Evolutionary conservation across 2,888 invertebrate species (phyloP).

Genomic region (Agriopis leucophaearia): DNA sequence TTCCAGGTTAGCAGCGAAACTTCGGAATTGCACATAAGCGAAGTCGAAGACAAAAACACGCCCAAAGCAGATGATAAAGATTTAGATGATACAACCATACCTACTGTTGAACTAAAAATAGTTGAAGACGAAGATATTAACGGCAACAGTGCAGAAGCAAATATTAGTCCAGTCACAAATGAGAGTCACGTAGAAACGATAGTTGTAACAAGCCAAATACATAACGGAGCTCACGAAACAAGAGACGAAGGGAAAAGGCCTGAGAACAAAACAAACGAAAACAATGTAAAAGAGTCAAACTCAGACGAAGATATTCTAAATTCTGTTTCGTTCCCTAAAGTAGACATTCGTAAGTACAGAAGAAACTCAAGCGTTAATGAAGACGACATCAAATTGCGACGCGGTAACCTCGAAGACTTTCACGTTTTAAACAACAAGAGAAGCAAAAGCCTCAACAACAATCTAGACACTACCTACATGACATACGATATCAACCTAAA

Average conservation of each 20-base stretch:
- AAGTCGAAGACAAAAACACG: conserved; percentile 54
- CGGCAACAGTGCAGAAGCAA: conserved; percentile 38
- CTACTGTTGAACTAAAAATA: conserved; percentile 78
- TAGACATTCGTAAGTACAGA: conserved; percentile 76
- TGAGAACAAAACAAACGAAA: conserved; percentile 39
- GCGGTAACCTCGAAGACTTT: conserved; percentile 80
- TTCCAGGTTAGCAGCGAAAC: conserved; percentile 69
- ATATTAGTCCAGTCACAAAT: conserved; percentile 32
- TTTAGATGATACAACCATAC: conserved; percentile 69
- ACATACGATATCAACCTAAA: conserved; percentile 78
- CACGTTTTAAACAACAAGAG: conserved; percentile 73
- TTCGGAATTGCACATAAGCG: conserved; percentile 65
- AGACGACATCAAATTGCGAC: conserved; percentile 74
- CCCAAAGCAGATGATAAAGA: conserved; percentile 64
- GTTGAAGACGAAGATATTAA: conserved; percentile 77
- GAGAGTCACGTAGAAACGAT: conserved; percentile 32
- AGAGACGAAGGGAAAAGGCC: conserved; percentile 40
- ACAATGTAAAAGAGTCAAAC: conserved; percentile 43
- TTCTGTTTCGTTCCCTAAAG: conserved; percentile 71
- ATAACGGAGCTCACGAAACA: conserved; percentile 29
- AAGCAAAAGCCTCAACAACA: conserved; percentile 77
- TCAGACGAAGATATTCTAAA: conserved; percentile 69
- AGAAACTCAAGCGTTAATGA: conserved; percentile 81
- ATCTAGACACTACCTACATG: conserved; percentile 65
- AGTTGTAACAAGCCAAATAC: conserved; percentile 25